Conservation (phyloP, 2,797 vertebrate genomes). For the Aythya fuligula region DNA sequence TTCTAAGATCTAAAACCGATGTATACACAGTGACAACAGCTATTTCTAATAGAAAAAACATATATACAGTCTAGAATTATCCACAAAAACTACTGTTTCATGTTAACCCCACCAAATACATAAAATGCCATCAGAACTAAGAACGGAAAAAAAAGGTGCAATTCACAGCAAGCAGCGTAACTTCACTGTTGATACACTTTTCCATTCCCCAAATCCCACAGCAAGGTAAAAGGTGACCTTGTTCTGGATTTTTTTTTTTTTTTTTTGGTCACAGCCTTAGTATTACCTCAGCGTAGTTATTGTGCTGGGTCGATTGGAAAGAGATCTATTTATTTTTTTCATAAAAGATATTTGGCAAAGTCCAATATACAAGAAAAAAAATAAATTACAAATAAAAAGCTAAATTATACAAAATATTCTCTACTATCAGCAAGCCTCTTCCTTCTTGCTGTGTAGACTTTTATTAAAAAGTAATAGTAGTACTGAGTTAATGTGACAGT, state of each 20-base stretch:
- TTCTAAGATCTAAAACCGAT: background rate
- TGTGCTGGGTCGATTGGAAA: background rate
- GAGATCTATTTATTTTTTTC: background rate
- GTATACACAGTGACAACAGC: background rate
- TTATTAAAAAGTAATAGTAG: slow-evolving; percentile 84
- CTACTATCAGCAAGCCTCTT: slow-evolving; percentile 71
- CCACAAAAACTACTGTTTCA: background rate
- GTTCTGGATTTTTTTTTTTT: background rate
- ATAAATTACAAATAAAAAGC: slow-evolving; percentile 66
- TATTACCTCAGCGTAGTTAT: background rate
- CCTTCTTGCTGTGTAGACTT: slow-evolving; percentile 74
- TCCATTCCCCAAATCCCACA: background rate
- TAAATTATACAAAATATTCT: slow-evolving; percentile 73
- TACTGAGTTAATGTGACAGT: slow-evolving; percentile 81
- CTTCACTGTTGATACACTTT: background rate
- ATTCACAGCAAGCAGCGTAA: background rate
- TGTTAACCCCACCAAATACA: background rate
- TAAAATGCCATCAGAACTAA: background rate
- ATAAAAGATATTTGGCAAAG: slow-evolving; percentile 54
- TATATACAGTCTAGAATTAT: background rate
- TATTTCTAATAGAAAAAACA: background rate
- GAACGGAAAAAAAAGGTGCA: background rate
- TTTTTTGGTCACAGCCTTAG: background rate
- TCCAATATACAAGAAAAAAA: slow-evolving; percentile 60
- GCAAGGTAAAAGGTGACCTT: background rate